A percentile compares a stretch with the other conserved stretches of the same genome.
These are phyloP conservation scores for Choloepus hoffmanni DNA, from an alignment of 2,113 vertebrate genomes.

Conservation along the genomic window DNA sequence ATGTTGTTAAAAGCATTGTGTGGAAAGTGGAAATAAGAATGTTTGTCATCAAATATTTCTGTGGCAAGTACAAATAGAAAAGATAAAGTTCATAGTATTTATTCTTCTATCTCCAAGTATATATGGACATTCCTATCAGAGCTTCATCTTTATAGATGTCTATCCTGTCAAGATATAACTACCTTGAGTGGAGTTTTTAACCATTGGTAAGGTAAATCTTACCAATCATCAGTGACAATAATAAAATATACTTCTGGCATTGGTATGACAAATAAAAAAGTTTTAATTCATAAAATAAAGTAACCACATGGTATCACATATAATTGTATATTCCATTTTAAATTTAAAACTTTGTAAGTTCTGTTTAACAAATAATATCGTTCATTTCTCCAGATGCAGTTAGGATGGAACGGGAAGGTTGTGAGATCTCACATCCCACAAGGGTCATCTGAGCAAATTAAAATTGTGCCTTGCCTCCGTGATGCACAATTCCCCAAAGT, in stretches of 20 bases:
- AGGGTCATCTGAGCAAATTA: neutral
- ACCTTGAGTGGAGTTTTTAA: conserved; percentile 83
- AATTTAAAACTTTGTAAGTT: conserved; percentile 10
- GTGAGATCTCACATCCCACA: neutral
- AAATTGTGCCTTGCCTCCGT: neutral
- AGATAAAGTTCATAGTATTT: conserved; percentile 86
- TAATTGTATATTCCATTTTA: conserved; percentile 40
- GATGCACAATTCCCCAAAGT: neutral
- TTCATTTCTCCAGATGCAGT: conserved; percentile 27
- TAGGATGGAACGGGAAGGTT: neutral
- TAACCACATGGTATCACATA: conserved; percentile 43
- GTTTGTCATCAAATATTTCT: conserved; percentile 83
- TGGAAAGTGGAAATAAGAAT: conserved; percentile 84
- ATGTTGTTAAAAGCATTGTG: conserved; percentile 80
- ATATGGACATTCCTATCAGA: conserved; percentile 80
- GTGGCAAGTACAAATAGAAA: conserved; percentile 81
- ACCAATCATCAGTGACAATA: conserved; percentile 76
- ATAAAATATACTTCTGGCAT: conserved; percentile 77
- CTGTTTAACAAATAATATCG: neutral
- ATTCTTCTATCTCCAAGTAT: conserved; percentile 80
- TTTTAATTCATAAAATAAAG: conserved; percentile 52
- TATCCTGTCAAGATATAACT: conserved; percentile 80
- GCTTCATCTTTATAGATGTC: conserved; percentile 82
- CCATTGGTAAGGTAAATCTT: conserved; percentile 82
- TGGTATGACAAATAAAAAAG: conserved; percentile 72